Percentiles rank a stretch among this genome's conserved stretches.
phyloP scores from a whole-genome alignment of 2,113 vertebrate species.

The Shinisaurus crocodilurus region DNA sequence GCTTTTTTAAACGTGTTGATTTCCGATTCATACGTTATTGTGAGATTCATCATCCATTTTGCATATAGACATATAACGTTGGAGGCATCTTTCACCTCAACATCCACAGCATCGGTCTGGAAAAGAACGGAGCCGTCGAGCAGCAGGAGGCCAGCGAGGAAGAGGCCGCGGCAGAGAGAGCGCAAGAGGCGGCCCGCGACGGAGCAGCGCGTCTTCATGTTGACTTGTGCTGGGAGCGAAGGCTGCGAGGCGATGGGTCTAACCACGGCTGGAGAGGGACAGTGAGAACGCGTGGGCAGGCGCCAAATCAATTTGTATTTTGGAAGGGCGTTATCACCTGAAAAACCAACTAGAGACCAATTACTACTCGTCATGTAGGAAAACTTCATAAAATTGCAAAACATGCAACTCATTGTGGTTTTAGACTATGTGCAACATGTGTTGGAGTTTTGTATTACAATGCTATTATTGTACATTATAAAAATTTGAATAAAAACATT shows the following conservation, averaged over 20 bases:
- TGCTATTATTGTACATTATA: too few relatives aligned
- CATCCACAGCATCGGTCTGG: conserved; percentile 72
- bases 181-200: not conserved
- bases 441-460: too few relatives aligned
- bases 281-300: not conserved
- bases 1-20: conserved; percentile 65
- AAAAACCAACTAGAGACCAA: too few relatives aligned
- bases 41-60: conserved; percentile 81
- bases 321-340: too few relatives aligned
- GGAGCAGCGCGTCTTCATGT: conserved; percentile 10
- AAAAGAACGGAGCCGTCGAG: conserved; percentile 63
- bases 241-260: accelerated
- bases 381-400: too few relatives aligned
- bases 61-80: conserved; percentile 83
- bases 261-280: not conserved
- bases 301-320: too few relatives aligned
- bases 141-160: not conserved
- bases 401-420: too few relatives aligned
- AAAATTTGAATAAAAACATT: too few relatives aligned
- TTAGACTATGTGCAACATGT: too few relatives aligned
- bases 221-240: not conserved
- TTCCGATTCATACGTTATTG: conserved; percentile 77
- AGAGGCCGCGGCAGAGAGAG: not conserved
- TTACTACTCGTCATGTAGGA: too few relatives aligned
- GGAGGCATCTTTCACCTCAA: conserved; percentile 73